Evolutionary conservation across 1,140 invertebrate genomes (phyloP).

Genomic region (Cyrtorhinus lividipennis): DNA sequence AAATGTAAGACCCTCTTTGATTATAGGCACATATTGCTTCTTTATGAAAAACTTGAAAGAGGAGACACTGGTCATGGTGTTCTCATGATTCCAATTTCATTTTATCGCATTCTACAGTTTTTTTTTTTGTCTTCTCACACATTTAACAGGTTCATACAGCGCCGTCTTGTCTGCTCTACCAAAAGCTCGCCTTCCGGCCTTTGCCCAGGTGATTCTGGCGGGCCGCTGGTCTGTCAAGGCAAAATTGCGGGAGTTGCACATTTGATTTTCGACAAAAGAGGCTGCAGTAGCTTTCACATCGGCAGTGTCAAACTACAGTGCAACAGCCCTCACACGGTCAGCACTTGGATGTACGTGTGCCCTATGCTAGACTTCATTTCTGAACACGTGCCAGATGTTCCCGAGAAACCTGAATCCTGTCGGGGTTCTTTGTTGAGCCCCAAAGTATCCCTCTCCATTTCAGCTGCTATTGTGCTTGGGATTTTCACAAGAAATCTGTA

Average conservation of each 20-base stretch:
- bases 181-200: background rate
- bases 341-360: slow-evolving; percentile 6
- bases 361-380: background rate
- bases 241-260: background rate
- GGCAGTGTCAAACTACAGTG: background rate
- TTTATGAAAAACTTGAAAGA: too few species aligned
- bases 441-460: too few species aligned
- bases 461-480: too few species aligned
- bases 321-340: background rate
- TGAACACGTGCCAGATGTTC: background rate
- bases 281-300: background rate
- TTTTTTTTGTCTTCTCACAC: too few species aligned
- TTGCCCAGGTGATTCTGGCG: background rate
- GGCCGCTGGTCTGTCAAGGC: background rate
- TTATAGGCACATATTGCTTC: too few species aligned
- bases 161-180: background rate
- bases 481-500: too few species aligned
- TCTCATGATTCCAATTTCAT: too few species aligned
- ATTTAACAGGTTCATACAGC: background rate
- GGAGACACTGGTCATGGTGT: too few species aligned
- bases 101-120: too few species aligned
- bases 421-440: too few species aligned
- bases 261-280: background rate
- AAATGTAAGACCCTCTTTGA: background rate
- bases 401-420: background rate